Percentiles rank a stretch among this genome's conserved stretches.
These are phyloP conservation scores for Scylla paramamosain DNA, from an alignment of 1,140 invertebrate species.

Conservation along the genomic window DNA sequence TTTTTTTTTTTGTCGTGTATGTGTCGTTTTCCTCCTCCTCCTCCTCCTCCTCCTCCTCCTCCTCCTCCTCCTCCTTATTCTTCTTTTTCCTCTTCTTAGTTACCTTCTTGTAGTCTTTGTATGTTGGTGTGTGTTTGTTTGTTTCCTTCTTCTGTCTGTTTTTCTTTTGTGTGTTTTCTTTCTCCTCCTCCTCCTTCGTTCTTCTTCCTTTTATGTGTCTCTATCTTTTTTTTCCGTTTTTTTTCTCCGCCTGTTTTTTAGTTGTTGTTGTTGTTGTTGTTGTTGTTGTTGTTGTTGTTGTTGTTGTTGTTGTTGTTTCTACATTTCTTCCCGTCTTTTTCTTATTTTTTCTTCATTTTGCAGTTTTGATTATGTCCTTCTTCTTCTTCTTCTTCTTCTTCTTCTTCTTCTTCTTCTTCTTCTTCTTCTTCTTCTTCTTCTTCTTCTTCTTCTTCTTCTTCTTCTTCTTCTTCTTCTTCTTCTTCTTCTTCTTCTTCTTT, in stretches of 20 bases:
- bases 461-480: not conserved
- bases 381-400: not conserved
- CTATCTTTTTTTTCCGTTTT: not conserved
- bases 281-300: no score
- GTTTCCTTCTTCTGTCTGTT: not conserved
- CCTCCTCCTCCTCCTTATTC: no score
- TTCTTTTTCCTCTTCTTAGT: not conserved
- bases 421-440: not conserved
- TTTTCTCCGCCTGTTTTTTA: not conserved
- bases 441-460: not conserved
- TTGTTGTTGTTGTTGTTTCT: no score
- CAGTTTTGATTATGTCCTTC: not conserved
- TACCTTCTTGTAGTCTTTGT: not conserved
- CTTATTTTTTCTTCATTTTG: no score
- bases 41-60: not conserved
- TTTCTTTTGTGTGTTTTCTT: not conserved
- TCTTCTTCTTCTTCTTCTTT: not conserved
- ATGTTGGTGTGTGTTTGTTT: no score
- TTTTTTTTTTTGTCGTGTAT: not conserved
- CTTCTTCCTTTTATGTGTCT: not conserved
- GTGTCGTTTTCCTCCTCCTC: not conserved
- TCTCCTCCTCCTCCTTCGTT: not conserved
- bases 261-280: no score
- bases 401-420: not conserved
- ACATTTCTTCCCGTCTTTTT: no score